Evolutionary conservation across 2,797 vertebrate species (phyloP).

Genomic region (Trachops cirrhosus): DNA sequence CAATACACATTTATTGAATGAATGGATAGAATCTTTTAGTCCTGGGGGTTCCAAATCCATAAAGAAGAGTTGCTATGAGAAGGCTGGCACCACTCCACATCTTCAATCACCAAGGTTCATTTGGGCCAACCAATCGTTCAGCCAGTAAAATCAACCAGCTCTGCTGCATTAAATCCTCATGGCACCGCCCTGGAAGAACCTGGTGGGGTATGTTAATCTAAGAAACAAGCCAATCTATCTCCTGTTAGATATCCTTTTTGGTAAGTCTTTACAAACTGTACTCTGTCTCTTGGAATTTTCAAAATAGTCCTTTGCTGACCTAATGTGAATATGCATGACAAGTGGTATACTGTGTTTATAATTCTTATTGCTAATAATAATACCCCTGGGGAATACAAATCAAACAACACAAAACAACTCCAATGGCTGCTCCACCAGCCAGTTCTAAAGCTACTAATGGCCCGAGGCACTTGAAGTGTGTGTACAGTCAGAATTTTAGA

Average conservation of each 20-base stretch:
- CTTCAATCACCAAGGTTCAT: constrained; percentile 4
- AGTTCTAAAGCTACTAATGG: background rate
- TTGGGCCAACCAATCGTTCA: constrained; percentile 16
- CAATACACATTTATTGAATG: background rate
- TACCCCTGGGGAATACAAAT: background rate
- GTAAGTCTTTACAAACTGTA: background rate
- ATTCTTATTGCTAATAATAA: constrained; percentile 5
- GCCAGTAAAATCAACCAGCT: background rate
- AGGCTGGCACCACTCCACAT: background rate
- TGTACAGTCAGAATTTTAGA: background rate
- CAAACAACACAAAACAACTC: background rate
- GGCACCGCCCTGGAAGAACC: background rate
- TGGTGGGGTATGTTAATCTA: background rate
- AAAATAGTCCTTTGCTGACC: background rate
- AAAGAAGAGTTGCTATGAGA: background rate
- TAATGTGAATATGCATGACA: background rate
- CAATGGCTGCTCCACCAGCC: background rate
- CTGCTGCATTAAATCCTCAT: background rate
- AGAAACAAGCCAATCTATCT: background rate
- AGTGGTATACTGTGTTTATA: constrained; percentile 6
- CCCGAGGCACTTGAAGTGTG: background rate
- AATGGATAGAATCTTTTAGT: background rate
- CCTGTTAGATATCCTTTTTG: background rate
- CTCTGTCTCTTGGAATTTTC: background rate
- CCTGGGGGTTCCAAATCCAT: background rate